A percentile compares a stretch with the other conserved stretches of the same genome.
phyloP scores from a whole-genome alignment of 2,888 invertebrate species.

The Trileptium ribeirensis region DNA sequence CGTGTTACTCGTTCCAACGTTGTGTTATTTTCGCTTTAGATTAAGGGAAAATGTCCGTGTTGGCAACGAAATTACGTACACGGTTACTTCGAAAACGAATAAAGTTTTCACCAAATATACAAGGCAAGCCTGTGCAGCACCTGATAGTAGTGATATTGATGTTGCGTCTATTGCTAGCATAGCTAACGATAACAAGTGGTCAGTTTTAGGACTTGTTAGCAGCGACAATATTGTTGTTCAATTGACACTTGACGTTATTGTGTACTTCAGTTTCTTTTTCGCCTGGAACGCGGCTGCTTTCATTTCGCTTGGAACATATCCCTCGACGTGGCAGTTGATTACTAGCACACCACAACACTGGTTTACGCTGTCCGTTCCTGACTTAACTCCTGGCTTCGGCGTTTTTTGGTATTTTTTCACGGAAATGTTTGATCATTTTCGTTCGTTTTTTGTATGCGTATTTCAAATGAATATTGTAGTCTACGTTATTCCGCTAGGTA shows the following conservation, averaged over 20 bases:
- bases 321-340: constrained; percentile 3
- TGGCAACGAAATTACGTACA: no score
- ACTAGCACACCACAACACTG: constrained; percentile 10
- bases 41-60: no score
- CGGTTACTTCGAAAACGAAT: no score
- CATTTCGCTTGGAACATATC: not conserved
- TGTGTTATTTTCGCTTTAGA: not conserved
- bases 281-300: not conserved
- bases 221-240: not conserved
- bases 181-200: not conserved
- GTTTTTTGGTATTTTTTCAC: constrained; percentile 99
- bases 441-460: constrained; percentile 83
- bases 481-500: constrained; percentile 73
- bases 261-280: not conserved
- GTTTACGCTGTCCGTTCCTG: constrained; percentile 65
- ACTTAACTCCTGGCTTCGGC: constrained; percentile 91
- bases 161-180: no score
- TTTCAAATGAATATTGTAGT: constrained; percentile 92
- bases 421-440: constrained; percentile 98
- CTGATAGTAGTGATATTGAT: not conserved
- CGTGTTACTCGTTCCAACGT: not conserved
- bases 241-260: not conserved
- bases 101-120: no score
- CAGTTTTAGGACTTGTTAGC: not conserved
- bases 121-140: no score